Base-by-base conservation (phyloP, 1,140 invertebrate species). In the Leptinotarsa undecemlineata region DNA sequence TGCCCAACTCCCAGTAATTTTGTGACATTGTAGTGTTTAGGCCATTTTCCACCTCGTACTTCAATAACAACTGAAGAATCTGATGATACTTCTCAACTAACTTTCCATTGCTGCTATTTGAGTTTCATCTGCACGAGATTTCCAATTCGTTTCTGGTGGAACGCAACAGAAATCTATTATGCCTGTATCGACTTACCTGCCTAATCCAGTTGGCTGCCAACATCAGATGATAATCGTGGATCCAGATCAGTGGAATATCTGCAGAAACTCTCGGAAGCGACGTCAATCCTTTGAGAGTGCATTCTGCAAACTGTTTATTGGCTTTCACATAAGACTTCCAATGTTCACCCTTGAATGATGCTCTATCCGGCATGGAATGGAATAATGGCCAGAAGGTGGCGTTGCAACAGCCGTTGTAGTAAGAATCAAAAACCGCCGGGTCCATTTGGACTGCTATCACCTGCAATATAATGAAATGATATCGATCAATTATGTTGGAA, bases 151-250 rank as follows among this genome's bases (percentile, higher is more conserved):
- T 11, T 42, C 33, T 0, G 8, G 8, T 3, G 8, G 11, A 42
- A 42, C 2, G 33, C 33, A 11, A 11, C 8, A 42, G 33, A 42
- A 11, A 42, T 3, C 33, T 11, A 8, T 11, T 42, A 42, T 42
- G 2, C 33, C 11, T 42, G 8, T 42, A 0, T 42, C 2, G 13
- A 64, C 63, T 72, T 80, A 90, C 89, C 85, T 95, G 92, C 83
- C 95, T 88, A 47, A 97, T 93, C 90, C 92, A 94, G 83, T 94
- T 95, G n/a, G 95, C 93, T 3, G 93, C 92, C 74, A 95, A 85
- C 93, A 96, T 95, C 4, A 97, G 87, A 81, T 97, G 95, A 85
- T 97, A 97, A 84, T 97, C 95, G 79, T 97, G 95, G 19, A 97
- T 90, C 95, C 95, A 97, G 0, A 97, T 90, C 20, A 97, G 88